Evolutionary conservation across 2,888 invertebrate genomes (phyloP), one percentile per base, ranked within the genome.

Genomic region (Drosophila tanythrix): DNA sequence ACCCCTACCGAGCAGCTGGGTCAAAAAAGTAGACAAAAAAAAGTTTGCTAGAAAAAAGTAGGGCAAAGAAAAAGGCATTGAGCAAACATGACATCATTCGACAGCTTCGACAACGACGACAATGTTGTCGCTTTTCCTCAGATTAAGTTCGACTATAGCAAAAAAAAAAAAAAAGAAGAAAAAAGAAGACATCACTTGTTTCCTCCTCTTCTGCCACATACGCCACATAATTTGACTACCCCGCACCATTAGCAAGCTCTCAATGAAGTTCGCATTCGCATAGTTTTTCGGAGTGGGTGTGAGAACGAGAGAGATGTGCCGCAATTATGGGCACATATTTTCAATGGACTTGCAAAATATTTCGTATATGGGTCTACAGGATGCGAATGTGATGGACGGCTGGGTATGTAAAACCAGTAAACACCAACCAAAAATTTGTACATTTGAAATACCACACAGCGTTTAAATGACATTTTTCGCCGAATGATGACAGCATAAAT

Each of bases 51-150:
- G 29, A 36, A 59, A 61, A 31, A 53, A 40, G 21, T 27, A 51
- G 43, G 13, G 43, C 27, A 58, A 63, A 15, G 36, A 52, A 13
- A 50, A 50, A 60, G 62, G 48, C 71, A 71, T 69, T 76, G 59
- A 70, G 80, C 58, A 65, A 79, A 82, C 86, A 88, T 85, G 90
- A 85, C 85, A 85, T 85, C 85, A 85, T 90, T 82, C 86, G 78
- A 74, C 83, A 86, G 87, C 66, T 70, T 67, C 87, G 69, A 83
- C 83, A 70, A 71, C 66, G 62, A 50, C 69, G 56, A 59, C 52
- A 60, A 70, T 64, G 70, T 63, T 77, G 88, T 70, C 83, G 80
- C 72, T 80, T 85, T 89, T 85, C 72, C 86, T 64, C 73, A 72
- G 82, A 62, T 64, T 64, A 64, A 59, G 52, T 69, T 61, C 46